phyloP scores from a whole-genome alignment of 2,113 vertebrate genomes.

The Cinclus mexicanus region DNA sequence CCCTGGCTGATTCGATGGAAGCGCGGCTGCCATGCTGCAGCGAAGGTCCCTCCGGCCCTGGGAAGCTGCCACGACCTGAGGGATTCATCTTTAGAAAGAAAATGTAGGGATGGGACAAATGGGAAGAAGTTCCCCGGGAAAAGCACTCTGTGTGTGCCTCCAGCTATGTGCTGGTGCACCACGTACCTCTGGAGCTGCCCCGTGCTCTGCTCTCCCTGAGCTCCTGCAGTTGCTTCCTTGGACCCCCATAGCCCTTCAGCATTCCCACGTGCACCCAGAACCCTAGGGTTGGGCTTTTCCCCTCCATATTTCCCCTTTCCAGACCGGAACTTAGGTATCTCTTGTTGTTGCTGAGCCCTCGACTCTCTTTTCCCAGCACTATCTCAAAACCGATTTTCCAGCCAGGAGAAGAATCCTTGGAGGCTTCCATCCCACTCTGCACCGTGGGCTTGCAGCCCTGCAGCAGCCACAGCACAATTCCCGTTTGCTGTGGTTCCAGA shows the following conservation, averaged over 20 bases:
- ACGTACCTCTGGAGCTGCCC: neutral
- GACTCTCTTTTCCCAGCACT: accelerated
- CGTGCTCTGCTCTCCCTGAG: neutral
- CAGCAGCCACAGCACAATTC: accelerated
- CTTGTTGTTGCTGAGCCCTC: accelerated
- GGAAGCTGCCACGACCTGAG: accelerated
- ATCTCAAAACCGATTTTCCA: neutral
- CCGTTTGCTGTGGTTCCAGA: neutral
- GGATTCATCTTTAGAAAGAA: accelerated
- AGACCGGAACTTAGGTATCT: neutral
- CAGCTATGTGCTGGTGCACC: accelerated
- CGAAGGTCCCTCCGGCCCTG: neutral
- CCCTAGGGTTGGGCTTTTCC: accelerated
- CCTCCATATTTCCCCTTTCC: accelerated
- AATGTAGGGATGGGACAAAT: neutral
- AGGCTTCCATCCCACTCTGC: accelerated
- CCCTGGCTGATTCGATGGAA: neutral
- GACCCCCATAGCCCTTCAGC: accelerated
- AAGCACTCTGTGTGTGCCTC: accelerated
- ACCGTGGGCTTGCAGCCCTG: accelerated
- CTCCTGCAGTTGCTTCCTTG: accelerated
- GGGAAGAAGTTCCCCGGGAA: neutral
- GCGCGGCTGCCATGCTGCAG: accelerated
- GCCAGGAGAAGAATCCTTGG: accelerated
- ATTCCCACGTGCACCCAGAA: accelerated